These are phyloP conservation scores for Argyresthia goedartella DNA, from an alignment of 2,888 invertebrate genomes.

Conservation along the genomic window DNA sequence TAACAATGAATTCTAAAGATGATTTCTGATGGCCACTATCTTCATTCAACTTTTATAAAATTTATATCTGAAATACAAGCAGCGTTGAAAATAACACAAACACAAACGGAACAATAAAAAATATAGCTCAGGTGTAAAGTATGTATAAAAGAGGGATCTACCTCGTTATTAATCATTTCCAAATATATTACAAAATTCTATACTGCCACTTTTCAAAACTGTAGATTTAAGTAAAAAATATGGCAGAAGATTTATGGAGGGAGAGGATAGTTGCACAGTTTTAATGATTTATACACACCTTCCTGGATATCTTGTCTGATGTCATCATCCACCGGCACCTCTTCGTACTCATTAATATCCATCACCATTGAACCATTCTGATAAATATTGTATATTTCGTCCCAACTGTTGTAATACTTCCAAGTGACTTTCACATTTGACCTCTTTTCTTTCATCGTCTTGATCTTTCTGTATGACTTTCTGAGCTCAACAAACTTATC, in stretches of 20 bases:
- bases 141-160: no score
- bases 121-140: no score
- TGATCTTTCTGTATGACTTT: constrained; percentile 50
- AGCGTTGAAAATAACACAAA: neutral
- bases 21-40: constrained; percentile 1
- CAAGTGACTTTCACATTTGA: constrained; percentile 49
- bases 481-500: constrained; percentile 49
- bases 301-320: constrained; percentile 6
- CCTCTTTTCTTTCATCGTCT: constrained; percentile 43
- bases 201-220: no score
- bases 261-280: neutral
- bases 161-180: no score
- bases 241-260: no score
- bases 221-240: no score
- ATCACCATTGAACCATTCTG: constrained; percentile 11
- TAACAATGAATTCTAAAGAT: neutral
- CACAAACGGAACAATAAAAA: neutral
- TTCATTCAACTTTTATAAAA: constrained; percentile 9
- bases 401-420: constrained; percentile 50
- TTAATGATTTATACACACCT: constrained; percentile 1
- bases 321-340: constrained; percentile 6
- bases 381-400: constrained; percentile 31
- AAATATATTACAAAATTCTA: no score
- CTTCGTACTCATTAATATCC: constrained; percentile 14
- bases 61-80: constrained; percentile 9